Base-by-base conservation (phyloP, 1,140 invertebrate genomes). In the Megalonaias nervosa region DNA sequence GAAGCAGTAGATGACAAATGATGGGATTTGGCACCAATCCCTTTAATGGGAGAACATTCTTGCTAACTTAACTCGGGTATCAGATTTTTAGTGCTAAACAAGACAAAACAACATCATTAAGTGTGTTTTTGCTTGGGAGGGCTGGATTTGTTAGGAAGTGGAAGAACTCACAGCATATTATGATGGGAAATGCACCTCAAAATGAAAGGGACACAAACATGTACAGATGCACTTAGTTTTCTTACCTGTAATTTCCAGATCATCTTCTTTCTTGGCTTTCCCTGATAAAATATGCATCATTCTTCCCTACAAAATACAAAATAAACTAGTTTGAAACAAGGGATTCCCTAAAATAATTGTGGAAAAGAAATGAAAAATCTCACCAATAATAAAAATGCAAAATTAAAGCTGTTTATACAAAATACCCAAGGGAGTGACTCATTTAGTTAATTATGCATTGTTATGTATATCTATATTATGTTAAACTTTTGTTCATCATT, bases 261-360 rank as follows among this genome's bases (percentile, higher is more conserved):
- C 85, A 17, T 94, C 92, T 31, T 92, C 87, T 67, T 93, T 92
- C 88, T 94, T 95, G 2, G 93, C 89, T 91, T 96, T 97, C 17
- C 94, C 97, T 9, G 98, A 97, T 67, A 99, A 90, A 48, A 99
- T 92, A 91, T 99, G 98, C 23, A 99, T 88, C 93, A 99, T 95
- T 83, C 98, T 92, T 0, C 98, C 98, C 90, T 93, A 85, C 64
- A 89, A 81, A 70, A 71, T 11, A 65, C 48, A 67, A 71, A 65
- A 23, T 14, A 73, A 71, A 19, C 70, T 62, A 65, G 60, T 57
- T 3, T 73, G 4, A 48, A 48, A 48, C 38, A 48, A 11, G 5
- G 38, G 38, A 11, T 48, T 48, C 38, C 38, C n/a, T 19, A 12
- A 17, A 65, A 77, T 11, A 4, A 58, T 23, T 21, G 56, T 31